These are phyloP conservation scores for Rhineura floridana DNA, from an alignment of 2,113 vertebrate species.

Conservation along the genomic window DNA sequence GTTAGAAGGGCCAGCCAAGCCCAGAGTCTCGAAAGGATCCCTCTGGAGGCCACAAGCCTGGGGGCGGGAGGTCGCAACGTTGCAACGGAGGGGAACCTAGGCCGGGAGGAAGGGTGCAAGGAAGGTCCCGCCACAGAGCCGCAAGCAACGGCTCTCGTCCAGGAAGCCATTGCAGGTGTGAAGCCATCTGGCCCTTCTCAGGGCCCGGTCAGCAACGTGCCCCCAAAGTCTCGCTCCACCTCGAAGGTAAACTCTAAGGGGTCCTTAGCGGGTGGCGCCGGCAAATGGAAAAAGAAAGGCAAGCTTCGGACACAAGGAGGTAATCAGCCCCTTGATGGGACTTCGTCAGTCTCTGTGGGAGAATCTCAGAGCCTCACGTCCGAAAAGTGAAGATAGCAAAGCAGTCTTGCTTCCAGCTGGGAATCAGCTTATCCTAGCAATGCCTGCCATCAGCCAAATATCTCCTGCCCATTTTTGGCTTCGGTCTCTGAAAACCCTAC, in stretches of 20 bases:
- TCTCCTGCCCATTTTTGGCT: not conserved
- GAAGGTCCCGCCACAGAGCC: not conserved
- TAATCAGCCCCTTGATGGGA: not conserved
- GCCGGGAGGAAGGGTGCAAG: not conserved
- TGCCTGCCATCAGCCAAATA: not conserved
- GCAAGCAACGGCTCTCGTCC: no score
- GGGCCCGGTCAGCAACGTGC: not conserved
- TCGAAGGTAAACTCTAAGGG: not conserved
- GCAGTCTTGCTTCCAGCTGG: not conserved
- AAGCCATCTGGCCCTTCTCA: fast-evolving
- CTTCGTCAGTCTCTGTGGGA: constrained; percentile 2
- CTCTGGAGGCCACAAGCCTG: not conserved
- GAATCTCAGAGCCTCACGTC: not conserved
- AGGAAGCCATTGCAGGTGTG: not conserved
- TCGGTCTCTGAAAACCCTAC: not conserved
- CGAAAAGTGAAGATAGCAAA: not conserved
- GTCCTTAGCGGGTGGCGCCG: not conserved
- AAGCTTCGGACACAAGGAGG: fast-evolving
- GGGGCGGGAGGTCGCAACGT: fast-evolving
- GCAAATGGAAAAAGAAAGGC: not conserved
- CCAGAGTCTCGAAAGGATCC: not conserved
- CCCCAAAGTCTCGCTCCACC: not conserved
- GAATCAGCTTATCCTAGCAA: not conserved
- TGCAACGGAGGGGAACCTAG: not conserved
- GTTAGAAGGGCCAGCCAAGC: not conserved